Percentiles rank a stretch among this genome's conserved stretches.
These are phyloP conservation scores for human DNA, from an alignment of 2,113 vertebrate genomes.

Conservation along the genomic window DNA sequence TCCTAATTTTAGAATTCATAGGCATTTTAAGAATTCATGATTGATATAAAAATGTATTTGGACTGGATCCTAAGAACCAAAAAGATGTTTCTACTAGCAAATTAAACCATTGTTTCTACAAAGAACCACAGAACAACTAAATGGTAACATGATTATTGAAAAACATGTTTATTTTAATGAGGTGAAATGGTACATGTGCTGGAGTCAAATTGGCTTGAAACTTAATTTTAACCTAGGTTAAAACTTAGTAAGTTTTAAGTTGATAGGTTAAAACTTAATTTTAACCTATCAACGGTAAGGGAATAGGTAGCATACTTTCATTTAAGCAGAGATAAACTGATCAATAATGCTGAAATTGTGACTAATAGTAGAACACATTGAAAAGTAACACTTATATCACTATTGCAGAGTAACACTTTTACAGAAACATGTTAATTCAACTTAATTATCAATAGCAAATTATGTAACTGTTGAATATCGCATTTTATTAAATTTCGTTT, in stretches of 20 bases:
- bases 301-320: conserved; percentile 56
- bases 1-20: conserved; percentile 10
- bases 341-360: conserved; percentile 76
- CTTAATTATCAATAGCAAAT: conserved; percentile 60
- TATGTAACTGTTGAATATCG: conserved; percentile 65
- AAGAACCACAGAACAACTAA: conserved; percentile 37
- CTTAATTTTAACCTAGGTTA: background rate
- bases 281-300: conserved; percentile 55
- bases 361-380: conserved; percentile 39
- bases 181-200: conserved; percentile 62
- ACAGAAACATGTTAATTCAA: conserved; percentile 59
- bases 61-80: background rate
- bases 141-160: conserved; percentile 40
- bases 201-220: conserved; percentile 69
- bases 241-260: too few species aligned
- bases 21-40: conserved; percentile 5
- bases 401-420: conserved; percentile 63
- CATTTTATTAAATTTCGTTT: conserved; percentile 71
- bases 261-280: too few species aligned
- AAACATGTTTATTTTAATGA: conserved; percentile 74
- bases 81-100: background rate
- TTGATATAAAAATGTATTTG: conserved; percentile 16
- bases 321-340: conserved; percentile 67
- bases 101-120: background rate
- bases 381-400: conserved; percentile 66